Conservation (phyloP, 2,888 invertebrate species). For the Tipula helvola region DNA sequence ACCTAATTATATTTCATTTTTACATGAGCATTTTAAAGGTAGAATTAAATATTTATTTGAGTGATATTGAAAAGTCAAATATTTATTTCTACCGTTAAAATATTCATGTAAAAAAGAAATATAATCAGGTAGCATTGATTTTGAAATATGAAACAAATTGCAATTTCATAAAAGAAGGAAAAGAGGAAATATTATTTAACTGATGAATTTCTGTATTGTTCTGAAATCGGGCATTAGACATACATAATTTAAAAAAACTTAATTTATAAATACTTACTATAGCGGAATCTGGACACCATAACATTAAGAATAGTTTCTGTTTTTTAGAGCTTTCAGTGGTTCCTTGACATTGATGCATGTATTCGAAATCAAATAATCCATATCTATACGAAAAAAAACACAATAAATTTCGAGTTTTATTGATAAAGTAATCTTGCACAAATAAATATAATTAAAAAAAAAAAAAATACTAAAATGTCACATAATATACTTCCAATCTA, state of each 20-base stretch:
- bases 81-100: too few species aligned
- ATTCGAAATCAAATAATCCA: slow-evolving; percentile 95
- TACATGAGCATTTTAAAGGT: too few species aligned
- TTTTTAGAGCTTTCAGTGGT: slow-evolving; percentile 95
- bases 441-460: background rate
- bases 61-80: too few species aligned
- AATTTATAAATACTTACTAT: slow-evolving; percentile 45
- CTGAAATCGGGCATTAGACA: too few species aligned
- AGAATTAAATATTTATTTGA: too few species aligned
- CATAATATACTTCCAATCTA: slow-evolving; percentile 5
- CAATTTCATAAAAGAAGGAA: too few species aligned
- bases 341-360: slow-evolving; percentile 94
- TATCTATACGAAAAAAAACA: slow-evolving; percentile 43
- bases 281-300: slow-evolving; percentile 97
- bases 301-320: slow-evolving; percentile 96
- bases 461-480: background rate
- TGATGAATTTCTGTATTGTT: too few species aligned
- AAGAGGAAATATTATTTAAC: too few species aligned
- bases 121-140: too few species aligned
- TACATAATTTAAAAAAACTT: background rate
- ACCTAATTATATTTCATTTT: too few species aligned
- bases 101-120: too few species aligned
- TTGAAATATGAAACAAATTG: too few species aligned
- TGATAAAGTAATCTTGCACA: background rate
- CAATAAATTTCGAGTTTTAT: background rate